Evolutionary conservation across 2,113 vertebrate species (phyloP).

Genomic region (Stercorarius parasiticus): DNA sequence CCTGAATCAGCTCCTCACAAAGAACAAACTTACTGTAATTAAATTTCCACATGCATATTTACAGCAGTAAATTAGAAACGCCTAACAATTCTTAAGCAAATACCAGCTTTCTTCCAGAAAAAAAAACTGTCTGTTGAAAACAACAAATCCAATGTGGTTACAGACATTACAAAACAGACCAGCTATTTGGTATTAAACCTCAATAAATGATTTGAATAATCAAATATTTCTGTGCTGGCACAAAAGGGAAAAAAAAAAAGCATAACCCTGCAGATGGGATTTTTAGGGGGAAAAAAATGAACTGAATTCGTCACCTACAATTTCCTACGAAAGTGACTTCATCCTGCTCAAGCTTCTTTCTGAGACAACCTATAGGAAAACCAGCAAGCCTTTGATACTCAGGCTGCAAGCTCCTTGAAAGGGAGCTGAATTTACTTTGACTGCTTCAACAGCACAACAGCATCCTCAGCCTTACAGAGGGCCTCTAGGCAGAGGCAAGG

Average conservation of each 20-base stretch:
- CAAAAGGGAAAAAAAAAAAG: background rate
- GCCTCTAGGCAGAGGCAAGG: background rate
- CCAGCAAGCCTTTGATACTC: background rate
- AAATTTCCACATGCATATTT: background rate
- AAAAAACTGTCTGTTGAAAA: background rate
- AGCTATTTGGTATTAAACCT: background rate
- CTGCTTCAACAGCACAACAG: background rate
- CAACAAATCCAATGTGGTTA: background rate
- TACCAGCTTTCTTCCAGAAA: background rate
- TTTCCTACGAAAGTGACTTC: background rate
- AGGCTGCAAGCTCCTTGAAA: background rate
- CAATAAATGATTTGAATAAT: background rate
- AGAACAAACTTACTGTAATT: background rate
- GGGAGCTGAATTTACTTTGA: background rate
- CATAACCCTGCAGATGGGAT: background rate
- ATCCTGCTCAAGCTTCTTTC: background rate
- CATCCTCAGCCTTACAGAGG: background rate
- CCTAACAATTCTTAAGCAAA: background rate
- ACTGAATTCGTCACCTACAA: background rate
- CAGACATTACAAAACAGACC: background rate
- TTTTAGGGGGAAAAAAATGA: accelerated
- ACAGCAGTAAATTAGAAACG: background rate
- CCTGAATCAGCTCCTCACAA: background rate
- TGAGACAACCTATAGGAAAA: background rate
- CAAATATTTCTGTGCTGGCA: background rate